phyloP scores from a whole-genome alignment of 2,888 invertebrate genomes.

The Adela reaumurella region DNA sequence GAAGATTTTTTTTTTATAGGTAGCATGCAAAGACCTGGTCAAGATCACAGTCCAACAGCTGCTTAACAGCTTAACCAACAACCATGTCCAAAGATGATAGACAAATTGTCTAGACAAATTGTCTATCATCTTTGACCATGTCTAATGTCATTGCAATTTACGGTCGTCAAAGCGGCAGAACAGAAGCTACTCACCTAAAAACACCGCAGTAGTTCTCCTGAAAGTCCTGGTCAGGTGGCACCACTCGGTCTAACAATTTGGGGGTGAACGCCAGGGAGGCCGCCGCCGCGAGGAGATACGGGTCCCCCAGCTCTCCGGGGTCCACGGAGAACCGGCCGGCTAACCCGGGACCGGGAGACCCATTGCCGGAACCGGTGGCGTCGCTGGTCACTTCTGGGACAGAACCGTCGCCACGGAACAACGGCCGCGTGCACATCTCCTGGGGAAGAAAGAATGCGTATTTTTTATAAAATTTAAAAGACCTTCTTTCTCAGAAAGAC shows the following conservation, averaged over 20 bases:
- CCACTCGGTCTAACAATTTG: conserved; percentile 62
- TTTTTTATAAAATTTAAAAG: too few species aligned
- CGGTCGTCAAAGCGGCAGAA: too few species aligned
- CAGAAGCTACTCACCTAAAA: conserved; percentile 51
- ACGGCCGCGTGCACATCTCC: conserved; percentile 65
- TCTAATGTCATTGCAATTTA: too few species aligned
- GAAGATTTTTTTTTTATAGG: too few species aligned
- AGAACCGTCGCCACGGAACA: conserved; percentile 36
- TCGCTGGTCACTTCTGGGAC: conserved; percentile 10
- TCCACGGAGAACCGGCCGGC: conserved; percentile 44
- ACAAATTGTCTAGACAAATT: too few species aligned
- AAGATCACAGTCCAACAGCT: too few species aligned
- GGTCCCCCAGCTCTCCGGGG: conserved; percentile 53
- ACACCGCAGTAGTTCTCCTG: conserved; percentile 61
- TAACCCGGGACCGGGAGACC: background rate
- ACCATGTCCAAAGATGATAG: too few species aligned
- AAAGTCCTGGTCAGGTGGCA: conserved; percentile 65
- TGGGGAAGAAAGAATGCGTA: conserved; percentile 20
- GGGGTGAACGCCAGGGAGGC: conserved; percentile 65
- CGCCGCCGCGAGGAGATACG: conserved; percentile 61
- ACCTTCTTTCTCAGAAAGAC: too few species aligned
- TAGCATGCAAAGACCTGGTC: too few species aligned
- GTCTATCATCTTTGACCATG: too few species aligned
- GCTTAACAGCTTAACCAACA: too few species aligned
- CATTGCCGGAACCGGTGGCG: conserved; percentile 7